Evolutionary conservation across 2,113 vertebrate species (phyloP), one percentile per base, ranked within the genome.

Genomic region (Calyptommatus sinebrachiatus): DNA sequence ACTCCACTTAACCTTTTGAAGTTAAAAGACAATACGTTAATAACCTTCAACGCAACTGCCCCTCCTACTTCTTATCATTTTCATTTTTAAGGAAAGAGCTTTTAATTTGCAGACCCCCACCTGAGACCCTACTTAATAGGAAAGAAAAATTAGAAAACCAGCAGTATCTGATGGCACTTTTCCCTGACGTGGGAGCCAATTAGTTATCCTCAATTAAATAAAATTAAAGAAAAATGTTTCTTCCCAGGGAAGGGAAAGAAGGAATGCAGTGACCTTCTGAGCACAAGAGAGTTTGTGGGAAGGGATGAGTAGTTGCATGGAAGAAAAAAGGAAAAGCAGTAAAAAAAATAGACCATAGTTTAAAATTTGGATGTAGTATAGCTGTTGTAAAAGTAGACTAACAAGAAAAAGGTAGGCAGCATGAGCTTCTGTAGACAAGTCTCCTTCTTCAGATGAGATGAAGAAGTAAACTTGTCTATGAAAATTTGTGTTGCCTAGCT

Each of bases 141-240:
- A 85, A 85, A 65, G n/a, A 85, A 84, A 86, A 79, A 77, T 73
- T 57, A 46, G 67, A 77, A 77, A 35, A 41, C 14, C 77, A 78
- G 26, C 35, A 84, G 35, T 65, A 86, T 87, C 46, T 22, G 76
- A 88, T 86, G 61, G 50, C n/a, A 80, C 77, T 78, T 75, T 78
- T 88, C 89, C 88, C 88, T 77, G n/a, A 86, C 84, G 74, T n/a
- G 1, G 83, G 84, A 89, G 84, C 76, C 87, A 92, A 93, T 91
- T 90, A 93, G 89, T 91, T 87, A 89, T 86, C 89, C 87, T 84
- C 83, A 92, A 90, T 90, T 91, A 90, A 85, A 87, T 87, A 91
- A 92, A 89, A 91, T 85, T 89, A 91, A 91, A 77, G 73, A 75
- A 91, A 91, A 86, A 73, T 81, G 84, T 83, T 62, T 57, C 78